Evolutionary conservation across 1,140 invertebrate species (phyloP).

Genomic region (Macrosteles quadrilineatus): DNA sequence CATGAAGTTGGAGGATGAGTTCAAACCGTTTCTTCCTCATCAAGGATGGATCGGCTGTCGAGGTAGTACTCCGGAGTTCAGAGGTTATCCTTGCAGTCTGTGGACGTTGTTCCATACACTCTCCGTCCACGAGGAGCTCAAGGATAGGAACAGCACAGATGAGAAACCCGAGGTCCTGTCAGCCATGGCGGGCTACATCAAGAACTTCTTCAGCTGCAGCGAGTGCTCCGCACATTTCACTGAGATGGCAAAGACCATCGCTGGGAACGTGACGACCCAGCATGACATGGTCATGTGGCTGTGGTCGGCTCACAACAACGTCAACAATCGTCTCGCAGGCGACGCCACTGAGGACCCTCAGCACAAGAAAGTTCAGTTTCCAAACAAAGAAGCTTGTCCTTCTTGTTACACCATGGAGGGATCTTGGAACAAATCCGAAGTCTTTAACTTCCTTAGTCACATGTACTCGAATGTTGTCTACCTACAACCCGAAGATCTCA

Average conservation of each 20-base stretch:
- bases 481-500: constrained; percentile 25
- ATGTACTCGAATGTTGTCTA: constrained; percentile 35
- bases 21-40: constrained; percentile 58
- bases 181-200: constrained; percentile 86
- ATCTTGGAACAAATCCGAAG: not conserved
- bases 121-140: constrained; percentile 65
- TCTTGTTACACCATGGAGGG: constrained; percentile 60
- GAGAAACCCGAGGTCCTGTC: constrained; percentile 66
- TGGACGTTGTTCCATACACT: constrained; percentile 96
- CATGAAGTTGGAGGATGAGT: constrained; percentile 53
- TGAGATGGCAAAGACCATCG: constrained; percentile 71
- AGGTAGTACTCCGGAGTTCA: constrained; percentile 67
- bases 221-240: constrained; percentile 88
- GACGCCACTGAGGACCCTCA: constrained; percentile 88
- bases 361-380: constrained; percentile 91
- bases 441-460: not conserved
- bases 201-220: constrained; percentile 91
- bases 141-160: constrained; percentile 47
- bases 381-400: constrained; percentile 66
- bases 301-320: constrained; percentile 93
- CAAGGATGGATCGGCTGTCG: constrained; percentile 80
- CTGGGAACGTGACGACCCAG: constrained; percentile 65
- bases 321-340: constrained; percentile 83
- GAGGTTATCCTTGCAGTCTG: constrained; percentile 94
- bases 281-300: constrained; percentile 88